These are phyloP conservation scores for Acromyrmex echinatior DNA, from an alignment of 1,140 invertebrate genomes.

Conservation along the genomic window DNA sequence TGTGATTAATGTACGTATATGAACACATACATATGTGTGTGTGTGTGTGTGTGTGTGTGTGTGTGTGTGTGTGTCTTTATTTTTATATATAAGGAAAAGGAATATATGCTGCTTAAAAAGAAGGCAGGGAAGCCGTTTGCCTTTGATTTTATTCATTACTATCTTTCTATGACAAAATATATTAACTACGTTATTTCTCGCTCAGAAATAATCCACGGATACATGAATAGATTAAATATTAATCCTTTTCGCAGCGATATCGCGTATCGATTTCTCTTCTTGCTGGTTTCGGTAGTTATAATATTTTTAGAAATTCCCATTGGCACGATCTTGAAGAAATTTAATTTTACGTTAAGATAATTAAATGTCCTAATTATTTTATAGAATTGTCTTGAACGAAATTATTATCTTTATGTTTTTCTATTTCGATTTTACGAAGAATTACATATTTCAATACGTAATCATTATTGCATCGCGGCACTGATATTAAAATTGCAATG, in stretches of 20 bases:
- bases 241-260: conserved; percentile 36
- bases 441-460: neutral
- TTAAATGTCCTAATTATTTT: conserved; percentile 14
- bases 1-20: neutral
- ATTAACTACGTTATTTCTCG: conserved; percentile 3
- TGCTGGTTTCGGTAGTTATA: conserved; percentile 1
- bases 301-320: conserved; percentile 34
- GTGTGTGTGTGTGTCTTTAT: neutral
- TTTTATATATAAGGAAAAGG: neutral
- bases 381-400: neutral
- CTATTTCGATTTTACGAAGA: neutral
- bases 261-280: conserved; percentile 16
- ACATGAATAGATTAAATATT: conserved; percentile 39
- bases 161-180: neutral
- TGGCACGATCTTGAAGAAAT: conserved; percentile 3
- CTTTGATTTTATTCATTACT: neutral
- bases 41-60: no score
- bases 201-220: conserved; percentile 29
- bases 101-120: neutral
- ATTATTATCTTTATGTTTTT: conserved; percentile 4
- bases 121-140: neutral
- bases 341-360: conserved; percentile 15
- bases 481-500: neutral
- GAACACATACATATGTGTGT: no score
- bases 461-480: neutral